A percentile compares a stretch with the other conserved stretches of the same genome.
These are phyloP conservation scores for Brienomyrus longianalis DNA, from an alignment of 2,113 vertebrate genomes.

Conservation along the genomic window DNA sequence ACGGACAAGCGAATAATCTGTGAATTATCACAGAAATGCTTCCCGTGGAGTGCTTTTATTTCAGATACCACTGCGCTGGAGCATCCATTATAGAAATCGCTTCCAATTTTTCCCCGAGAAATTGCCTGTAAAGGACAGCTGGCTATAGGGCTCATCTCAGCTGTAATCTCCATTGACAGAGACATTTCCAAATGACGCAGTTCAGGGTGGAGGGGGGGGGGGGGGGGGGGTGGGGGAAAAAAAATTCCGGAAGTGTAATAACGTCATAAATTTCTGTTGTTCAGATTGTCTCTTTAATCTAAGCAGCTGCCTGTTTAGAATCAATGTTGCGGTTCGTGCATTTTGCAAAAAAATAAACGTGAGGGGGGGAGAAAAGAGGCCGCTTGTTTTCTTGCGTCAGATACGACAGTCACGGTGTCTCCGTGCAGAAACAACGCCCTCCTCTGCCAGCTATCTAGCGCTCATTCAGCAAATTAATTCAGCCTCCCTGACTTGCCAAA, in stretches of 20 bases:
- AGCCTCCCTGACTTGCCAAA: conserved; percentile 10
- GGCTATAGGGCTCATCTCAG: conserved; percentile 27
- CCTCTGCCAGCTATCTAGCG: not conserved
- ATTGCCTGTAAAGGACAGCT: conserved; percentile 34
- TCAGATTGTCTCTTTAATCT: conserved; percentile 28
- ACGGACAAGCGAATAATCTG: conserved; percentile 28
- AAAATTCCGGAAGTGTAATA: conserved; percentile 17
- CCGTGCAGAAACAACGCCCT: not conserved
- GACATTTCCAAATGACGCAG: conserved; percentile 21
- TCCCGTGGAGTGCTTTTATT: conserved; percentile 40
- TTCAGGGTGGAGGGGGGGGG: not conserved
- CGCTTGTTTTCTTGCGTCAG: not conserved
- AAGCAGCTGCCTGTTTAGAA: conserved; percentile 28
- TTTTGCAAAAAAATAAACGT: not conserved
- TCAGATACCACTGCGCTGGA: conserved; percentile 35
- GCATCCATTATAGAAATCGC: conserved; percentile 44
- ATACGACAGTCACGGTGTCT: not conserved
- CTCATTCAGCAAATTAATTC: conserved; percentile 25
- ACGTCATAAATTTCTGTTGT: conserved; percentile 29
- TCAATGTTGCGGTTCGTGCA: conserved; percentile 32
- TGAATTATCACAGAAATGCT: conserved; percentile 36
- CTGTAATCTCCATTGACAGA: conserved; percentile 34
- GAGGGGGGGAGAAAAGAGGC: not conserved
- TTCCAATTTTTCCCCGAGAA: conserved; percentile 38
- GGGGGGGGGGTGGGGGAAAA: not conserved